Evolutionary conservation across 2,113 vertebrate genomes (phyloP), one percentile per base, ranked within the genome.

Genomic region (Hymenochirus boettgeri): DNA sequence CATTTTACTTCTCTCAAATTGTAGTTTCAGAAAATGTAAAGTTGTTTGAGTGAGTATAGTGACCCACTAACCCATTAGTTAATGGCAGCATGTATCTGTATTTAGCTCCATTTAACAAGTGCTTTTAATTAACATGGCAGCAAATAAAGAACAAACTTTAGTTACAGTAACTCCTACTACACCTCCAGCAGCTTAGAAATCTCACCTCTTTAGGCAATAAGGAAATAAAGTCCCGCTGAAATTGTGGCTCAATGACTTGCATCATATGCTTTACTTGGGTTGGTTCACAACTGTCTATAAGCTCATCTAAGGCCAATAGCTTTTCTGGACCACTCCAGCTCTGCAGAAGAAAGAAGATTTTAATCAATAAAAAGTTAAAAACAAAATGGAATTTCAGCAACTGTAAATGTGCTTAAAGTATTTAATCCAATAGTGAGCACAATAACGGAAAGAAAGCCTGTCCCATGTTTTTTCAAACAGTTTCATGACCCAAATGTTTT

Each of bases 251-350:
- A 74, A 99, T 99, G 83, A 99, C 96, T 89, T 99, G 96, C 96
- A 99, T 99, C 96, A 99, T 99, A 78, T 99, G 96, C 83, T 99
- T 99, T 66, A 99, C 96, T 89, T 99, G 96, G 22, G 96, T 96
- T 73, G 96, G 96, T 79, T 99, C 96, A 75, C 96, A 99, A 83
- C 94, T 97, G 78, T 99, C 96, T 73, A 99, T 98, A 78, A 99
- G 85, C 84, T 99, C 96, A 85, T 98, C 96, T 89, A 99, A 88
- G 75, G 96, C 96, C 84, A 99, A 90, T 77, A 99, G 86, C 80
- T 97, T 99, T 84, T 99, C 96, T 69, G 96, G 93, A 82, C 96
- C 95, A 57, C 90, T 92, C 91, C 91, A 93, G 83, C 90, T 92
- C 91, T 93, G 78, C 64, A 72, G 80, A 62, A 65, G 21, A 29